Percentiles rank a stretch among this genome's conserved stretches.
Conservation (phyloP, 1,140 invertebrate species). For the Kradibia gibbosae region DNA sequence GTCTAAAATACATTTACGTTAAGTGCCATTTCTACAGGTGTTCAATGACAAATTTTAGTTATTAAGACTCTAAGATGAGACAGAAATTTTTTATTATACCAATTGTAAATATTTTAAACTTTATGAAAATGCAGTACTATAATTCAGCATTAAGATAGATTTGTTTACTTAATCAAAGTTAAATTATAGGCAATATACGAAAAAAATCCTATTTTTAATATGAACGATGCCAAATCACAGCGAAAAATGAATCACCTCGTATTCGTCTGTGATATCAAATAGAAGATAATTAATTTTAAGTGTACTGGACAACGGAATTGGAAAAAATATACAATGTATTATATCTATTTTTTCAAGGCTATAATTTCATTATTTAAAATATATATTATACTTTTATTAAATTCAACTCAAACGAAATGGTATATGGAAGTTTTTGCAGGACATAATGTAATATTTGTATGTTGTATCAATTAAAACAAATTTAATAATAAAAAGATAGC, state of each 20-base stretch:
- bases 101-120: conserved; percentile 21
- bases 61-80: neutral
- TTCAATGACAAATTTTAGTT: conserved; percentile 6
- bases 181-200: conserved; percentile 6
- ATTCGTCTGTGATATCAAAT: conserved; percentile 33
- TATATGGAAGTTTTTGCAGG: neutral
- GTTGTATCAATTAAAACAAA: neutral
- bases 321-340: neutral
- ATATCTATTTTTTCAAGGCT: neutral
- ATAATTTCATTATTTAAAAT: neutral
- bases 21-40: conserved; percentile 45
- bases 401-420: neutral
- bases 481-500: neutral
- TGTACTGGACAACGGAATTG: neutral
- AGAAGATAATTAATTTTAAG: neutral
- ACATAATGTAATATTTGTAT: neutral
- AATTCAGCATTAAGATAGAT: neutral
- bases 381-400: neutral
- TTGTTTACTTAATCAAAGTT: conserved; percentile 35
- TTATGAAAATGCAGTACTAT: neutral
- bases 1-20: neutral
- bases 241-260: conserved; percentile 22
- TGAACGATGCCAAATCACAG: conserved; percentile 19
- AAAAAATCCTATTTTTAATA: conserved; percentile 19
- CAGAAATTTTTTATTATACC: neutral